These are phyloP conservation scores for Drosophila stalkeri DNA, from an alignment of 2,888 invertebrate genomes.

Conservation along the genomic window DNA sequence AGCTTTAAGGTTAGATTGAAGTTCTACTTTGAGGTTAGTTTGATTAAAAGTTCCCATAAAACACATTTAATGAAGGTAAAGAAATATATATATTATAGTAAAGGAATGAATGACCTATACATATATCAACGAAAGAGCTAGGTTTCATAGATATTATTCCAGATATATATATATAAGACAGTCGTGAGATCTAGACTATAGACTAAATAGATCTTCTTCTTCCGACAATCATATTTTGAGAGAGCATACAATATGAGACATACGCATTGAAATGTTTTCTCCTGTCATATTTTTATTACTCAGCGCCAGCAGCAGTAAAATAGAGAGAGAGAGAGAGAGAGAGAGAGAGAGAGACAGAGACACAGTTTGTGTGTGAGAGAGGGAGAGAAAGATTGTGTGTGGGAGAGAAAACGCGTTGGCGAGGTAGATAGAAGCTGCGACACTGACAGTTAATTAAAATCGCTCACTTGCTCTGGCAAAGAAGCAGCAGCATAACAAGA, in stretches of 20 bases:
- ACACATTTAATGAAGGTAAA: neutral
- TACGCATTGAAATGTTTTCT: neutral
- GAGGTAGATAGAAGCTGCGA: constrained; percentile 31
- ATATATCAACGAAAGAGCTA: neutral
- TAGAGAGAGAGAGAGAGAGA: constrained; percentile 4
- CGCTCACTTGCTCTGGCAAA: constrained; percentile 64
- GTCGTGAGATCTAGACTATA: no score
- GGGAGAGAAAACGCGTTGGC: neutral
- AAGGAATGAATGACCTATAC: neutral
- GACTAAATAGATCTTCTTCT: no score
- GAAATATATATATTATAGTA: neutral
- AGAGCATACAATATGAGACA: neutral
- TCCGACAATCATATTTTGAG: no score
- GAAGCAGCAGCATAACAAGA: constrained; percentile 3
- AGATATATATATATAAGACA: neutral
- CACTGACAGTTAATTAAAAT: constrained; percentile 77
- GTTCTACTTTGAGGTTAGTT: neutral
- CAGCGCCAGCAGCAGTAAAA: constrained; percentile 20
- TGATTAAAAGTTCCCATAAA: neutral
- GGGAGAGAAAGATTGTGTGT: neutral
- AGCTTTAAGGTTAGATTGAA: neutral
- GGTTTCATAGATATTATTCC: neutral
- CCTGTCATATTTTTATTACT: constrained; percentile 38
- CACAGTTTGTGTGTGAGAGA: neutral
- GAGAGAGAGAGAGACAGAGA: neutral